Evolutionary conservation across 2,113 vertebrate genomes (phyloP).

Genomic region (Salvelinus namaycush): DNA sequence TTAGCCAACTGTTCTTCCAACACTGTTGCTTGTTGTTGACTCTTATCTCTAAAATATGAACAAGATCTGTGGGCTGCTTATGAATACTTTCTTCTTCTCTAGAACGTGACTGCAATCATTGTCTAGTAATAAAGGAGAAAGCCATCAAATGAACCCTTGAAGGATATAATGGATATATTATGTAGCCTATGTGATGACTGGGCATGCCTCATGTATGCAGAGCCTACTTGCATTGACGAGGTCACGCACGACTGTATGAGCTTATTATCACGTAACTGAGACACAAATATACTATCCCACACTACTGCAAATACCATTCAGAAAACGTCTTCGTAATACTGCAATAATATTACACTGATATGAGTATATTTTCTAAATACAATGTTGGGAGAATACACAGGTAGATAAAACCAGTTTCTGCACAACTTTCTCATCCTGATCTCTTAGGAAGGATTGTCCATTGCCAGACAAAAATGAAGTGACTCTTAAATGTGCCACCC

Average conservation of each 20-base stretch:
- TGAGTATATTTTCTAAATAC: neutral
- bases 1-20: constrained; percentile 67
- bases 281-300: neutral
- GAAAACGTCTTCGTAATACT: neutral
- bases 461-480: constrained; percentile 34
- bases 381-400: constrained; percentile 7
- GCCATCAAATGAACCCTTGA: constrained; percentile 41
- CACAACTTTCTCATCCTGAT: constrained; percentile 33
- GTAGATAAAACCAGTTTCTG: constrained; percentile 46
- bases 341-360: neutral
- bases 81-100: constrained; percentile 45
- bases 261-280: neutral
- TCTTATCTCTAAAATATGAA: constrained; percentile 71
- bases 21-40: constrained; percentile 60
- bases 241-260: constrained; percentile 10
- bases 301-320: neutral
- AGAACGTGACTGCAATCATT: constrained; percentile 9
- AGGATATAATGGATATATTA: constrained; percentile 49
- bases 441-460: too few relatives aligned
- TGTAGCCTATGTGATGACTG: constrained; percentile 33
- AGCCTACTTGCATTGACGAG: constrained; percentile 39
- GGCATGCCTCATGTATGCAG: constrained; percentile 25
- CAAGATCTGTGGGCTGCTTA: constrained; percentile 63
- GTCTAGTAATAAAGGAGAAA: constrained; percentile 47
- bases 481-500: constrained; percentile 41